Evolutionary conservation across 2,888 invertebrate species (phyloP), one percentile per base, ranked within the genome.

Genomic region (Standfussiana lucernea): DNA sequence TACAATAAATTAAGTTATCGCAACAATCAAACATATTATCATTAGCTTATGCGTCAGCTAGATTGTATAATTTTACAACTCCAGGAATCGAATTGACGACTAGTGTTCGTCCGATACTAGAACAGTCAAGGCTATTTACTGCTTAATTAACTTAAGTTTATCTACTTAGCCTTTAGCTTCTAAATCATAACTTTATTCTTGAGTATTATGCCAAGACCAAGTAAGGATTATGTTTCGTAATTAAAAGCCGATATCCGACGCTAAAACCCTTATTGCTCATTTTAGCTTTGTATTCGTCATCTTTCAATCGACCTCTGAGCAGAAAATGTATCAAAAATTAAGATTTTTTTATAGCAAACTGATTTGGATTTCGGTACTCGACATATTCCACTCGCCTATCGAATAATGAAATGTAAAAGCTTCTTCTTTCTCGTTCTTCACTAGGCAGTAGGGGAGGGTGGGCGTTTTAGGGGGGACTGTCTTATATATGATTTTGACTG

Each of bases 1-100:
- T 76, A 67, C 45, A 66, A 61, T 80, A 79, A 62, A 79, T 24
- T 40, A 35, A 53, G 59, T 68, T 74, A 70, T 62, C n/a, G 21
- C 50, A 28, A 66, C 32, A 45, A 61, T 74, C 74, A 45, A 5
- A 37, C 18, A 32, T 37, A 64, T 53, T 45, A 35, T 18, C 24
- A 45, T 40, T 64, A 75, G 67, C 35, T 11, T 10, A 15, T 56
- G 15, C 53, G 74, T 71, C 42, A 64, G 61, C 15, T 45, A 42
- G 66, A 80, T 67, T 80, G 47, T 68, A 75, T 40, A 50, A 47
- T 67, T 59, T 40, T 24, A 37, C 56, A 75, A 28, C 40, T 35
- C 15, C 10, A 21, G 61, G 37, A 65, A 53, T 65, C 40, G 21
- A 69, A 64, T 24, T n/a, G 50, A 32, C 53, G 53, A 61, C 28